Conservation (phyloP, 2,113 vertebrate species). For the Pipa parva region DNA sequence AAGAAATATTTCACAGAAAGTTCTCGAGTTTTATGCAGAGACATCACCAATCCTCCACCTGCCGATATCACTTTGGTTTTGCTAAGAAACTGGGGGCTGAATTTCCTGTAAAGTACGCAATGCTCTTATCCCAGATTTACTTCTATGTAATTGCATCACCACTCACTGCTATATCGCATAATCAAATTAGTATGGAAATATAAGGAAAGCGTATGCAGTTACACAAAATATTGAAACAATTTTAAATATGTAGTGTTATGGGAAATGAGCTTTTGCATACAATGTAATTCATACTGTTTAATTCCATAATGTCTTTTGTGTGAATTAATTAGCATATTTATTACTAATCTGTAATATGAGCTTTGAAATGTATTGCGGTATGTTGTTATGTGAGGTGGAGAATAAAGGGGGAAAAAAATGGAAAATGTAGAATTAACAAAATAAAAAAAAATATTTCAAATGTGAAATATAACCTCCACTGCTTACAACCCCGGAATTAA, state of each 20-base stretch:
- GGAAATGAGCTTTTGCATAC: constrained; percentile 55
- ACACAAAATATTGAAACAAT: constrained; percentile 71
- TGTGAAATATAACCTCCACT: background rate
- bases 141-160: constrained; percentile 77
- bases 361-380: constrained; percentile 48
- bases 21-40: too few species aligned
- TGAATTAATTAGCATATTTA: constrained; percentile 73
- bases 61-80: constrained; percentile 54
- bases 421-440: background rate
- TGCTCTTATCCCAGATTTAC: constrained; percentile 79
- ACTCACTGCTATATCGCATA: constrained; percentile 66
- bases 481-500: background rate
- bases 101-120: constrained; percentile 70
- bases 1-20: background rate
- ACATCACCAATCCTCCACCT: constrained; percentile 43
- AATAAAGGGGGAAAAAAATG: background rate
- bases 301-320: constrained; percentile 68
- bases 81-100: constrained; percentile 54
- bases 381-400: background rate
- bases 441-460: background rate
- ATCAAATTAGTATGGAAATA: constrained; percentile 74
- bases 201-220: constrained; percentile 73
- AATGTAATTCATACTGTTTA: constrained; percentile 55
- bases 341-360: constrained; percentile 65
- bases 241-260: constrained; percentile 25